phyloP scores from a whole-genome alignment of 2,797 vertebrate genomes.

The Smutsia gigantea region DNA sequence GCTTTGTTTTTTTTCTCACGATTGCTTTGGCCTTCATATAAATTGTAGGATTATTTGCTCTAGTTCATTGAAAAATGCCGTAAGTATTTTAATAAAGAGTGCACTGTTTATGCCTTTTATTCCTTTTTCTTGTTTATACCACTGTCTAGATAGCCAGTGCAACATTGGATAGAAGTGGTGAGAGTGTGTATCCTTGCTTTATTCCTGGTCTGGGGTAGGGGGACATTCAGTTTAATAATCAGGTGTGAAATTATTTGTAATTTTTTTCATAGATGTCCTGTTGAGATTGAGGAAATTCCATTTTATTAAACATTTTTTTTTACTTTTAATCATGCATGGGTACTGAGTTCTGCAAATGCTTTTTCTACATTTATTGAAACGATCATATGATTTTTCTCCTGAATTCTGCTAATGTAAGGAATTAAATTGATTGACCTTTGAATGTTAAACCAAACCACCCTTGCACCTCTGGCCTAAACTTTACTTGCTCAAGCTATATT shows the following conservation, averaged over 20 bases:
- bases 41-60: no score
- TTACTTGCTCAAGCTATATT: background rate
- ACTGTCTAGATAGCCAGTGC: background rate
- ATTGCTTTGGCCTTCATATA: no score
- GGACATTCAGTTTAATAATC: background rate
- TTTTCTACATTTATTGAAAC: background rate
- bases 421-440: slow-evolving; percentile 38
- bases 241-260: slow-evolving; percentile 1
- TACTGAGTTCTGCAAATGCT: slow-evolving; percentile 33
- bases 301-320: slow-evolving; percentile 1
- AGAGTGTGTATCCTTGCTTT: background rate
- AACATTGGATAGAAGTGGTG: background rate
- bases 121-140: background rate
- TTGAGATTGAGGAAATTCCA: background rate
- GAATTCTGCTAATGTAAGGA: background rate
- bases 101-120: background rate
- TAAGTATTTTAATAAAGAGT: no score
- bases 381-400: background rate
- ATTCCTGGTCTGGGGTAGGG: background rate
- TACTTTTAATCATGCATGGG: background rate
- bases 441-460: background rate
- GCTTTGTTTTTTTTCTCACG: no score
- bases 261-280: background rate
- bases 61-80: no score
- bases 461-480: slow-evolving; percentile 15